These are phyloP conservation scores for Gallinago media DNA, from an alignment of 2,113 vertebrate species.

Conservation along the genomic window DNA sequence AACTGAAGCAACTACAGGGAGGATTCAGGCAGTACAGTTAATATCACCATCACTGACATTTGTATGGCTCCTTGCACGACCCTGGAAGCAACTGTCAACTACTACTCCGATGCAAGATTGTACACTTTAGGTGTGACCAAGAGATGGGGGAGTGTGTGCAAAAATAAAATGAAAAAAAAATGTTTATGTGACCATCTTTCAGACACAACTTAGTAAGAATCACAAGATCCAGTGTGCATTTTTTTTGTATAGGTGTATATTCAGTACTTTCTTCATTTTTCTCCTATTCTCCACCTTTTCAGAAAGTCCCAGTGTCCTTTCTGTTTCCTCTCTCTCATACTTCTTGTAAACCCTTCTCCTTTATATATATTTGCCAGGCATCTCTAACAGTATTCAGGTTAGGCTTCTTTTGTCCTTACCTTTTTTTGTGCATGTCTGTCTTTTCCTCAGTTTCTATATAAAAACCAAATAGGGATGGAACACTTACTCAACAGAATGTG, in stretches of 20 bases:
- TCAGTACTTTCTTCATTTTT: background rate
- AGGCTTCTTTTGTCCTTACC: background rate
- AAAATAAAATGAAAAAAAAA: background rate
- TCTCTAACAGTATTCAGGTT: background rate
- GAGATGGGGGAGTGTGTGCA: background rate
- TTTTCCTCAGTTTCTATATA: background rate
- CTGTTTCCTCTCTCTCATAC: background rate
- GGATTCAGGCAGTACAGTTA: background rate
- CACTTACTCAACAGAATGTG: background rate
- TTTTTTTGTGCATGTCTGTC: background rate
- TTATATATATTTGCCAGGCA: background rate
- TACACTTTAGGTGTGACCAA: background rate
- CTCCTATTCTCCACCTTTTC: background rate
- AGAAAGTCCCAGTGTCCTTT: background rate
- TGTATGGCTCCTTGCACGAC: background rate
- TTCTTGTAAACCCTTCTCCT: background rate
- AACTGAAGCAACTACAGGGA: background rate
- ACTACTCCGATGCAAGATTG: background rate
- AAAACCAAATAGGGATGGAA: background rate
- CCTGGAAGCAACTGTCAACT: background rate
- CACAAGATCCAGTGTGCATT: background rate
- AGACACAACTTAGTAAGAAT: background rate
- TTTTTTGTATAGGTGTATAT: background rate
- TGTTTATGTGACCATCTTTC: background rate
- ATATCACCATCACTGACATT: background rate